Conservation (phyloP, 2,888 invertebrate genomes). For the Notodonta dromedarius region DNA sequence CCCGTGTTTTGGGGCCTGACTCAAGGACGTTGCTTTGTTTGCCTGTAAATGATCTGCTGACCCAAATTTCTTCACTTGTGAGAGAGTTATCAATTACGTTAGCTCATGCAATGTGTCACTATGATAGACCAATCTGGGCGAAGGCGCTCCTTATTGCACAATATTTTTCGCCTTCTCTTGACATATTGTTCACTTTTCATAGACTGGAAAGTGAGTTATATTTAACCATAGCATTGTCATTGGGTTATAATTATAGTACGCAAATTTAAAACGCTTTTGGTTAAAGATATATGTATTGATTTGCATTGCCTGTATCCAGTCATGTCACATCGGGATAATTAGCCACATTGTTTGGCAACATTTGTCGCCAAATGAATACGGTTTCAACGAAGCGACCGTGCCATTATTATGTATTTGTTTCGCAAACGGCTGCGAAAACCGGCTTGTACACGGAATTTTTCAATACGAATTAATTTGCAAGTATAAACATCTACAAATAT, state of each 20-base stretch:
- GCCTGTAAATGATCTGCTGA: neutral
- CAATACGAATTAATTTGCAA: conserved; percentile 13
- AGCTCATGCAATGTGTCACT: neutral
- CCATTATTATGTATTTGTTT: neutral
- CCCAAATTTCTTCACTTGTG: conserved; percentile 3
- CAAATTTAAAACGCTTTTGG: no score
- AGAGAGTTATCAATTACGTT: neutral
- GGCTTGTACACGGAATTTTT: neutral
- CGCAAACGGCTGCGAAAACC: neutral
- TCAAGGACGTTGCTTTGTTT: neutral
- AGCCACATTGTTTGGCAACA: neutral
- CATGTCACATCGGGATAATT: neutral
- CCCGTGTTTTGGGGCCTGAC: neutral
- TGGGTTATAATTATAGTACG: no score
- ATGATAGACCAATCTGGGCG: neutral
- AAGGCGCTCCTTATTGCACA: neutral
- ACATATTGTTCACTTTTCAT: neutral
- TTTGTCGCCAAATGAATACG: neutral
- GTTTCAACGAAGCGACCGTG: neutral
- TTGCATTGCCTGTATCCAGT: neutral
- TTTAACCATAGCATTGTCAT: no score
- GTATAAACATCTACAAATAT: conserved; percentile 10
- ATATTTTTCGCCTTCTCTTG: neutral
- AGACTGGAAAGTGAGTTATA: no score
- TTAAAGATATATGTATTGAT: no score